Base-by-base conservation (phyloP, 92 coral and sea anemone species). In the Actinostola sp. region DNA sequence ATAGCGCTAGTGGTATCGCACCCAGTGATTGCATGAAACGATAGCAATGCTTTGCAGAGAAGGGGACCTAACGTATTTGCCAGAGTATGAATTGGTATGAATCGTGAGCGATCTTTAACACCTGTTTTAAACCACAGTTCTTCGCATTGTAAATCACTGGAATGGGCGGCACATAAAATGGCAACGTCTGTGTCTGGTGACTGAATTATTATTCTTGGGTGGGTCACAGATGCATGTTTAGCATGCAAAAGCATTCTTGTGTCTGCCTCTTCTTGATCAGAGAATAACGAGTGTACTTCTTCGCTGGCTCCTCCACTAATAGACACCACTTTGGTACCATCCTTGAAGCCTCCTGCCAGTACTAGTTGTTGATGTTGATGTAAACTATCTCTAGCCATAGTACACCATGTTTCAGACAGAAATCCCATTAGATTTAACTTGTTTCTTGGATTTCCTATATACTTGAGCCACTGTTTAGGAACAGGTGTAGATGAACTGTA, bases 81-180 rank as follows among this genome's bases (percentile, higher is more conserved):
- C 63, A 80, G 41, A 34, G 63, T 41, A 54, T 63, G 86, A 60
- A 80, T 71, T 45, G 86, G 80, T 33, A 80, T 71, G 73, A 80
- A 80, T 63, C 80, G 61, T 33, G 41, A 60, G 28, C 60, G 59
- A 80, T 80, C 80, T 56, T 76, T 66, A 24, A 49, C 75, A 44
- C 82, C 77, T 25, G 77, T 76, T 28, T 75, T 76, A 53, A 77
- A 77, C 83, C 83, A 77, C 16, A 77, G 34, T 55, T 77, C 83
- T 29, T 38, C 36, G 24, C 77, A 77, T 4, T 67, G 25, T 24
- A 77, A 39, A 14, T 51, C 42, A 8, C 56, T 24, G 55, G n/a
- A 72, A 44, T 72, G 73, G 17, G 71, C 13, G 0, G 61, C 0
- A 36, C 28, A 21, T 25, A 75, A 53, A 15, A 49, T 61, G 39